Percentiles rank a stretch among this genome's conserved stretches.
Evolutionary conservation across 2,797 vertebrate species (phyloP).

Genomic region (Pelodytes ibericus): DNA sequence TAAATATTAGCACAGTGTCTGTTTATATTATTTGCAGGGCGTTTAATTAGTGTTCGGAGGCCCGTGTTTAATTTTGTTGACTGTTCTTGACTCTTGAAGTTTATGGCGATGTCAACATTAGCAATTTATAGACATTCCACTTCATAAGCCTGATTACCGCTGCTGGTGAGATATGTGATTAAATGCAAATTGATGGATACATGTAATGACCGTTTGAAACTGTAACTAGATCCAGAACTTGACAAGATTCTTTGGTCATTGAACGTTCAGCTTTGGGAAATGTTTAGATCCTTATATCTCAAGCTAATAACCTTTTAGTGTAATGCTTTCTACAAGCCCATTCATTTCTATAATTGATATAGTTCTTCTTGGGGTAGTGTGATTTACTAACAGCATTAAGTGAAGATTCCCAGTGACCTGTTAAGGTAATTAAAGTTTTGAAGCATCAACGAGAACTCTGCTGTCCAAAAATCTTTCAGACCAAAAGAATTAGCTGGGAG

Average conservation of each 20-base stretch:
- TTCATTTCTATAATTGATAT: background rate
- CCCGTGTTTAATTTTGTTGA: background rate
- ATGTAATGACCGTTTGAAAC: background rate
- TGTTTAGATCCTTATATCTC: background rate
- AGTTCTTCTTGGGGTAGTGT: background rate
- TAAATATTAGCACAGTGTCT: too few species aligned
- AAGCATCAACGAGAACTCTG: background rate
- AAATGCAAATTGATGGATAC: background rate
- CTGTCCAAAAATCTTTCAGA: background rate
- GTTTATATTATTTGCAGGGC: too few species aligned
- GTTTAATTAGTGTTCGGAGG: too few species aligned
- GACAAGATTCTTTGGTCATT: background rate
- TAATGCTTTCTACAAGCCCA: background rate
- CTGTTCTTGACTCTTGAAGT: background rate
- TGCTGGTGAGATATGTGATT: background rate
- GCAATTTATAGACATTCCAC: background rate
- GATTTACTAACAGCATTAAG: background rate
- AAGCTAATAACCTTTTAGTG: slow-evolving; percentile 8
- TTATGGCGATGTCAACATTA: background rate
- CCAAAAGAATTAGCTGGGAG: background rate
- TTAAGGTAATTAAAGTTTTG: background rate
- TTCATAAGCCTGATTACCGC: background rate
- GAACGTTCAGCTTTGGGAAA: background rate
- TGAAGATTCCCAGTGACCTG: background rate
- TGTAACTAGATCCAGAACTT: background rate